Evolutionary conservation across 2,113 vertebrate genomes (phyloP).

Genomic region (Polypterus senegalus): DNA sequence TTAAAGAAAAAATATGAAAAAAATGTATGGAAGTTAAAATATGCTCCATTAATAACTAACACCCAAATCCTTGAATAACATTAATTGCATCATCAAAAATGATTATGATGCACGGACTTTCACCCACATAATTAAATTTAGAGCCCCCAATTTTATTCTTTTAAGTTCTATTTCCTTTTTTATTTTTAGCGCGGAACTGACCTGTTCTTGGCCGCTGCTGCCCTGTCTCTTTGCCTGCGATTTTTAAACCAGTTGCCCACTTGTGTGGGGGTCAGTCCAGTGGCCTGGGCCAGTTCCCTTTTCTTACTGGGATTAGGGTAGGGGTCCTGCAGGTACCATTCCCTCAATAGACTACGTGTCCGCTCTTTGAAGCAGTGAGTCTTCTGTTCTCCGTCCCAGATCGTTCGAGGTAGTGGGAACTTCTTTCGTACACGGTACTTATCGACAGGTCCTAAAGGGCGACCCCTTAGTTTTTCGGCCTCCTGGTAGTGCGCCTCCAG

Average conservation of each 20-base stretch:
- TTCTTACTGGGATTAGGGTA: constrained; percentile 99
- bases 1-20: too few relatives aligned
- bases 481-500: constrained; percentile 98
- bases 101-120: too few relatives aligned
- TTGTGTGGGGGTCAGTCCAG: constrained; percentile 97
- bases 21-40: too few relatives aligned
- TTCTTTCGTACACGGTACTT: constrained; percentile 99
- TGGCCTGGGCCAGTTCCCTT: constrained; percentile 99
- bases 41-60: too few relatives aligned
- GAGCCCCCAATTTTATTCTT: neutral
- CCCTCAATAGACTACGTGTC: constrained; percentile 95
- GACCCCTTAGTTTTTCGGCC: constrained; percentile 95
- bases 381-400: constrained; percentile 99
- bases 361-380: constrained; percentile 99
- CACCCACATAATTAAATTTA: too few relatives aligned
- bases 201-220: constrained; percentile 98
- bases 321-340: constrained; percentile 99
- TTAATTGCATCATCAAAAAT: too few relatives aligned
- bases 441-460: constrained; percentile 94
- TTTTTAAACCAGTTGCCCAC: constrained; percentile 99
- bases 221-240: constrained; percentile 95
- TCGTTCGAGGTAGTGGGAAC: constrained; percentile 98
- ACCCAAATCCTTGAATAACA: too few relatives aligned
- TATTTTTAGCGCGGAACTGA: constrained; percentile 41
- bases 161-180: neutral